Evolutionary conservation across 2,113 vertebrate species (phyloP).

Genomic region (Cyprinus carpio): DNA sequence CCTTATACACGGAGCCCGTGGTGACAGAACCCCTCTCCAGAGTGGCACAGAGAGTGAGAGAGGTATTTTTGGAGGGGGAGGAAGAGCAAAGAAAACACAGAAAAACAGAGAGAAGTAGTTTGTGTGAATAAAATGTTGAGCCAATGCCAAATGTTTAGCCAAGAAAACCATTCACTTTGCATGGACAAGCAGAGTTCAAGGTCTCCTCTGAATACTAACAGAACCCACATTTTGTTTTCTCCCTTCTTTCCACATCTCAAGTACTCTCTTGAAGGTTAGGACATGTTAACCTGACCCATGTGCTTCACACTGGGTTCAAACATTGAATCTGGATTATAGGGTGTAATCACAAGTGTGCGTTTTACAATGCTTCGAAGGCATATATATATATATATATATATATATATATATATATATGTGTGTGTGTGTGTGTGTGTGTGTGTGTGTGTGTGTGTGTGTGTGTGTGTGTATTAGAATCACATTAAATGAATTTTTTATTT

Average conservation of each 20-base stretch:
- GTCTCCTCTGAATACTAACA: constrained; percentile 53
- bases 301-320: background rate
- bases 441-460: too few relatives aligned
- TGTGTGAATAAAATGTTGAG: constrained; percentile 43
- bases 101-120: constrained; percentile 22
- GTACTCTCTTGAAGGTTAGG: constrained; percentile 17
- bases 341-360: too few relatives aligned
- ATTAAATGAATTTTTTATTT: too few relatives aligned
- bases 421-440: too few relatives aligned
- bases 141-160: constrained; percentile 56
- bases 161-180: constrained; percentile 59
- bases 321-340: background rate
- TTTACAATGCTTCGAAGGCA: too few relatives aligned
- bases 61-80: constrained; percentile 21
- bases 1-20: constrained; percentile 53
- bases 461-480: too few relatives aligned
- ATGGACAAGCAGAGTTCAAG: constrained; percentile 47
- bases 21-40: constrained; percentile 62
- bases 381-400: too few relatives aligned
- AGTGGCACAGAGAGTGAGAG: constrained; percentile 28
- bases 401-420: too few relatives aligned
- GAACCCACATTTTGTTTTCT: constrained; percentile 28
- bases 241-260: background rate
- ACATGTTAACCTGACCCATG: constrained; percentile 1
- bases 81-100: background rate